Percentiles rank a stretch among this genome's conserved stretches.
Evolutionary conservation across 2,113 vertebrate species (phyloP).

Genomic region (Conger conger): DNA sequence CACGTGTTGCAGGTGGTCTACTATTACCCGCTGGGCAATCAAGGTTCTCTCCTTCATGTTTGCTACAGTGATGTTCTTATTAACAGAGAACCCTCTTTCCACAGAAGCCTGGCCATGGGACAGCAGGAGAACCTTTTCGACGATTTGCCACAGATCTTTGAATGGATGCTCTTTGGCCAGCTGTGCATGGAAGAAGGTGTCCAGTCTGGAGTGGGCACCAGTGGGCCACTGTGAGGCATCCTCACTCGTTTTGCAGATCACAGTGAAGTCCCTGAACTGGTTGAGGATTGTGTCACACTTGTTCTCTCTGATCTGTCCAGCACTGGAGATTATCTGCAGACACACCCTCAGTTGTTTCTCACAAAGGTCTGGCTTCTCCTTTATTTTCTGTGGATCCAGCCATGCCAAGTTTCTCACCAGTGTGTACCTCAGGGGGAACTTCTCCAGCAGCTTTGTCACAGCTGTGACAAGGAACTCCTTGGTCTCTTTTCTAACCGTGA

Average conservation of each 20-base stretch:
- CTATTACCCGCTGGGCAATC: constrained; percentile 23
- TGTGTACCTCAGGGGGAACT: constrained; percentile 1
- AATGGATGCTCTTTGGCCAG: constrained; percentile 12
- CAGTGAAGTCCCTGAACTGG: constrained; percentile 17
- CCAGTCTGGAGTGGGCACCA: constrained; percentile 18
- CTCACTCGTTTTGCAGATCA: background rate
- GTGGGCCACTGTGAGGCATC: constrained; percentile 17
- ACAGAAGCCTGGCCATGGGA: constrained; percentile 19
- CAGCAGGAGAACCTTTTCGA: constrained; percentile 17
- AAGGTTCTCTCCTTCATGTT: constrained; percentile 23
- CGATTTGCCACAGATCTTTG: constrained; percentile 14
- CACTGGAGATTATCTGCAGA: constrained; percentile 8
- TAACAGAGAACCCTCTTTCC: constrained; percentile 24
- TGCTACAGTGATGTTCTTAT: constrained; percentile 14
- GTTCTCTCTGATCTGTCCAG: constrained; percentile 17
- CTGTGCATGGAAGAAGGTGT: constrained; percentile 20
- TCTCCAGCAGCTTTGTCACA: constrained; percentile 17
- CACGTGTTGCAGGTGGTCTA: constrained; percentile 23
- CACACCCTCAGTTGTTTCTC: background rate
- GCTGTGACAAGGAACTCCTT: background rate
- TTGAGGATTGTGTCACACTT: constrained; percentile 18
- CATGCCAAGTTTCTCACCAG: constrained; percentile 7
- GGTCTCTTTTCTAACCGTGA: background rate
- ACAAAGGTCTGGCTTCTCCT: background rate
- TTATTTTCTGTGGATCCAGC: constrained; percentile 1